Percentiles rank a stretch among this genome's conserved stretches.
phyloP scores from a whole-genome alignment of 2,113 vertebrate genomes.

The Psettodes erumei region DNA sequence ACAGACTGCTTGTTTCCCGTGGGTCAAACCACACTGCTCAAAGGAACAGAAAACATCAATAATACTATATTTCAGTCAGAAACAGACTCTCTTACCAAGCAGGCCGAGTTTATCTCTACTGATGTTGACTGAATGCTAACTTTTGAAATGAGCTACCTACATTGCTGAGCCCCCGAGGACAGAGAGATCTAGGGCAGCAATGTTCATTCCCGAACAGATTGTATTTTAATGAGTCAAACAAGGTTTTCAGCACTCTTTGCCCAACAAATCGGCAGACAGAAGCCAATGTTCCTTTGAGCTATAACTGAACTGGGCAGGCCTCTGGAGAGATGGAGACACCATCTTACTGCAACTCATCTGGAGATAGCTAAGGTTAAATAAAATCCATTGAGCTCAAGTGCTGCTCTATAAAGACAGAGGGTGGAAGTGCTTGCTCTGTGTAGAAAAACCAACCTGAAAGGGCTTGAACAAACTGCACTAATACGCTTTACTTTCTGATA shows the following conservation, averaged over 20 bases:
- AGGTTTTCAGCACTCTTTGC: conserved; percentile 37
- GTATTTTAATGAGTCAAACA: conserved; percentile 58
- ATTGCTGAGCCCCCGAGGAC: conserved; percentile 42
- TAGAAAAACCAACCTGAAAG: conserved; percentile 34
- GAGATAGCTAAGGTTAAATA: conserved; percentile 67
- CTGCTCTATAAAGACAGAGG: conserved; percentile 38
- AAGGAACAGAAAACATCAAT: conserved; percentile 41
- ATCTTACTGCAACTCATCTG: conserved; percentile 51
- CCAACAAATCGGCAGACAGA: conserved; percentile 32
- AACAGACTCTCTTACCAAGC: conserved; percentile 17
- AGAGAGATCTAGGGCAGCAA: conserved; percentile 50
- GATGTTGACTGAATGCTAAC: conserved; percentile 37
- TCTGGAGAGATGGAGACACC: conserved; percentile 52
- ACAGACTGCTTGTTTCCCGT: conserved; percentile 12
- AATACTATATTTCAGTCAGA: conserved; percentile 37
- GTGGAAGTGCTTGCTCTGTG: conserved; percentile 39
- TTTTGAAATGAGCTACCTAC: conserved; percentile 51
- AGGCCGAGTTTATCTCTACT: conserved; percentile 26
- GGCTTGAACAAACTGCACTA: conserved; percentile 32
- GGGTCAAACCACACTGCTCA: conserved; percentile 52
- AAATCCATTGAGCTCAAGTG: conserved; percentile 62
- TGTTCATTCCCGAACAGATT: conserved; percentile 31
- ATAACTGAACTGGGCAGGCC: conserved; percentile 33
- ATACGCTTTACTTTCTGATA: conserved; percentile 46
- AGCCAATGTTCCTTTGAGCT: conserved; percentile 66